Conservation (phyloP, 2,797 vertebrate genomes). For the Bucorvus abyssinicus region DNA sequence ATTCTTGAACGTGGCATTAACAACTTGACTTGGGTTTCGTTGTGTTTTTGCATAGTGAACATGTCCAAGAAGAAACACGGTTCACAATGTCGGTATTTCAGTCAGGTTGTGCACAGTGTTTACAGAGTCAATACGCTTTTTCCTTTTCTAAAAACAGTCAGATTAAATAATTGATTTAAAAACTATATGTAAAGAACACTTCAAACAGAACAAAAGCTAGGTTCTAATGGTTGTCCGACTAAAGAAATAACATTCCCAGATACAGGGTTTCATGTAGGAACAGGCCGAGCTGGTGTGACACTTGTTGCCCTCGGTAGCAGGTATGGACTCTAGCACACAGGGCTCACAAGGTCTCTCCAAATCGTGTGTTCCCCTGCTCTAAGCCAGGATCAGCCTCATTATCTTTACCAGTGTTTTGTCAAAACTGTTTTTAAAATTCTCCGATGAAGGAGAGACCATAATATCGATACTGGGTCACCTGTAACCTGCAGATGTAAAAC, state of each 20-base stretch:
- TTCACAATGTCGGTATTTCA: background rate
- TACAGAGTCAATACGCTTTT: background rate
- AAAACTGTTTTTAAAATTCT: background rate
- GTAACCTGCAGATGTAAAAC: background rate
- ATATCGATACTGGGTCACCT: background rate
- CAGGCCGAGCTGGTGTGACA: background rate
- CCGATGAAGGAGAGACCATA: background rate
- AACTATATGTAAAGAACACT: background rate
- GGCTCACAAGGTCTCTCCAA: background rate
- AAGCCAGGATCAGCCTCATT: background rate
- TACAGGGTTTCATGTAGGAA: fast-evolving
- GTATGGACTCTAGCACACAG: background rate
- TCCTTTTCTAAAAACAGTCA: background rate
- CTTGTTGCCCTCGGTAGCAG: background rate
- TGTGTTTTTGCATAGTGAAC: background rate
- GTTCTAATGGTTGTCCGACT: background rate
- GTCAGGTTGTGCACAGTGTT: background rate
- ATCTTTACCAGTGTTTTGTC: background rate
- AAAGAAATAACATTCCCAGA: background rate
- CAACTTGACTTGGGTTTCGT: background rate
- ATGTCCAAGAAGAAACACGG: fast-evolving
- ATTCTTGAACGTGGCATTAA: fast-evolving
- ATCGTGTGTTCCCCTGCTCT: background rate
- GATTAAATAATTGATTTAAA: background rate
- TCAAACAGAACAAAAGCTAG: background rate